phyloP scores from a whole-genome alignment of 2,888 invertebrate species.

The Drosophila lutescens region DNA sequence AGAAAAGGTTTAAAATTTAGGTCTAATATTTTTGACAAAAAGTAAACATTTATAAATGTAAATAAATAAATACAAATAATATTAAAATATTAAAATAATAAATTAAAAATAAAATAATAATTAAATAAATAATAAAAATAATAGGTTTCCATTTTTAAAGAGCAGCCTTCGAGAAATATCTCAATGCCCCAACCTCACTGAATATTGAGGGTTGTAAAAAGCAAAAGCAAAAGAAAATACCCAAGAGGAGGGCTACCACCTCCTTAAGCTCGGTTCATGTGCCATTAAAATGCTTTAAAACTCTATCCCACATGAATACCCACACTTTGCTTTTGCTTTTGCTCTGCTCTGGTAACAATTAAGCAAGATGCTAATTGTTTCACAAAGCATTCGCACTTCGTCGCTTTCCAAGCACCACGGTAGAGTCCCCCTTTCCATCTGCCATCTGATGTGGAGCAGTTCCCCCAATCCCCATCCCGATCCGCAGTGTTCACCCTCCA shows the following conservation, averaged over 20 bases:
- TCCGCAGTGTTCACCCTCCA: conserved; percentile 13
- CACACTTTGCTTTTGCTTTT: conserved; percentile 10
- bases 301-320: conserved; percentile 41
- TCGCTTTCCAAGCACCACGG: conserved; percentile 62
- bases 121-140: too few relatives aligned
- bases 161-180: too few relatives aligned
- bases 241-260: background rate
- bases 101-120: too few relatives aligned
- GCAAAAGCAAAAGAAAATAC: conserved; percentile 7
- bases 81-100: too few relatives aligned
- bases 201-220: conserved; percentile 3
- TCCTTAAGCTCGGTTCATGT: conserved; percentile 60
- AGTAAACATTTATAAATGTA: too few relatives aligned
- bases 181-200: background rate
- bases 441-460: background rate
- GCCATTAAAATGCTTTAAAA: conserved; percentile 74
- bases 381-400: conserved; percentile 75
- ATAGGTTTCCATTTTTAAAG: too few relatives aligned
- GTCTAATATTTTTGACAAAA: too few relatives aligned
- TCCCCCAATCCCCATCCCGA: background rate
- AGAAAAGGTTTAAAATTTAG: too few relatives aligned
- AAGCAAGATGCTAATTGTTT: conserved; percentile 76
- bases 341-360: conserved; percentile 58
- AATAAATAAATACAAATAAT: too few relatives aligned
- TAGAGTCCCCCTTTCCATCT: background rate